These are phyloP conservation scores for Abrostola tripartita DNA, from an alignment of 2,888 invertebrate genomes.

Conservation along the genomic window DNA sequence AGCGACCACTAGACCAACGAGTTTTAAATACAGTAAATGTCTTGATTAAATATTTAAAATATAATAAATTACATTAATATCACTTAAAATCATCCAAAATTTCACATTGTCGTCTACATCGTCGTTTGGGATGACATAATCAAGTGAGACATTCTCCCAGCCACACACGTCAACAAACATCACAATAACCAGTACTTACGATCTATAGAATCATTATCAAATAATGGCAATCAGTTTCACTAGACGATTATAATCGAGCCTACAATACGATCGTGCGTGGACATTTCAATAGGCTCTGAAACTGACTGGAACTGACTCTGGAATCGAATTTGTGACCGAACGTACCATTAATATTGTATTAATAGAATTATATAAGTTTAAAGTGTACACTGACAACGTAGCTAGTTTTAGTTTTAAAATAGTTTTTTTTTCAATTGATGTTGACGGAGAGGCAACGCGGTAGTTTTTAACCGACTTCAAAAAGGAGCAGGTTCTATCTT, in stretches of 20 bases:
- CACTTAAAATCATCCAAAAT: neutral
- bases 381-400: neutral
- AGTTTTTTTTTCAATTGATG: no score
- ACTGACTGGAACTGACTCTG: conserved; percentile 28
- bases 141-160: neutral
- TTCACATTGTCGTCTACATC: no score
- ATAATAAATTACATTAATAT: neutral
- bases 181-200: conserved; percentile 2
- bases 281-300: conserved; percentile 51
- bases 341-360: conserved; percentile 43
- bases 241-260: conserved; percentile 32
- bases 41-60: neutral
- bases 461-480: no score
- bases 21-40: no score
- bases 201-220: conserved; percentile 38
- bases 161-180: neutral
- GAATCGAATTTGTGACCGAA: conserved; percentile 46
- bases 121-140: neutral
- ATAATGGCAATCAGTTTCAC: conserved; percentile 52
- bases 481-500: no score
- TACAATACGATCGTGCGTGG: conserved; percentile 41
- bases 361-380: conserved; percentile 34
- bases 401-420: no score
- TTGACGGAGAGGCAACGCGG: no score
- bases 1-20: no score